These are phyloP conservation scores for Reticulitermes speratus DNA, from an alignment of 1,140 invertebrate species.

Conservation along the genomic window DNA sequence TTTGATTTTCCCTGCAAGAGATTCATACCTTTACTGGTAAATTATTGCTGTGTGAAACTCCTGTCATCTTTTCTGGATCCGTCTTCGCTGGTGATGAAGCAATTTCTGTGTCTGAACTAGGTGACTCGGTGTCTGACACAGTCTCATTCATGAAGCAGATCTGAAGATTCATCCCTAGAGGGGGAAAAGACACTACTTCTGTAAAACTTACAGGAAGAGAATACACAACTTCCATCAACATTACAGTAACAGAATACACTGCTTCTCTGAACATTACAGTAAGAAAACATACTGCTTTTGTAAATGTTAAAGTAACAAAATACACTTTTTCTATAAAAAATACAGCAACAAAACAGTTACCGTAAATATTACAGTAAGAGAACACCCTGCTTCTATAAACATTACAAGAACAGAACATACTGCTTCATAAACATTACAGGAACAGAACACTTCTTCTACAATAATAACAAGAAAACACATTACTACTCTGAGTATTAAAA, in stretches of 20 bases:
- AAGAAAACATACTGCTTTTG: background rate
- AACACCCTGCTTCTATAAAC: no score
- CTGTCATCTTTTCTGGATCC: constrained; percentile 27
- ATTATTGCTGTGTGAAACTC: constrained; percentile 22
- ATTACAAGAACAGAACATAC: no score
- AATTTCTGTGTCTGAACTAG: constrained; percentile 64
- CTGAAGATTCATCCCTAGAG: constrained; percentile 85
- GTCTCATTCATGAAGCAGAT: constrained; percentile 96
- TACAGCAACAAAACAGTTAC: no score
- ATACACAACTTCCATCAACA: background rate
- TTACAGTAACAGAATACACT: background rate
- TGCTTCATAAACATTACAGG: no score
- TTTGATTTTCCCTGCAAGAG: no score
- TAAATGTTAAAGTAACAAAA: no score
- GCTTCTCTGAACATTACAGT: background rate
- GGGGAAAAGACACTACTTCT: constrained; percentile 41
- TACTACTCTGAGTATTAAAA: no score
- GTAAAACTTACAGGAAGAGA: background rate
- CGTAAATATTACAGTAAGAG: no score
- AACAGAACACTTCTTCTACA: no score
- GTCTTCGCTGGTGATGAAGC: constrained; percentile 36
- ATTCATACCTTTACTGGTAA: constrained; percentile 34
- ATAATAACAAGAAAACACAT: no score
- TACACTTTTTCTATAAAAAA: no score
- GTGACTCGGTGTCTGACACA: constrained; percentile 77